Evolutionary conservation across 2,113 vertebrate genomes (phyloP).

Genomic region (Pionites leucogaster): DNA sequence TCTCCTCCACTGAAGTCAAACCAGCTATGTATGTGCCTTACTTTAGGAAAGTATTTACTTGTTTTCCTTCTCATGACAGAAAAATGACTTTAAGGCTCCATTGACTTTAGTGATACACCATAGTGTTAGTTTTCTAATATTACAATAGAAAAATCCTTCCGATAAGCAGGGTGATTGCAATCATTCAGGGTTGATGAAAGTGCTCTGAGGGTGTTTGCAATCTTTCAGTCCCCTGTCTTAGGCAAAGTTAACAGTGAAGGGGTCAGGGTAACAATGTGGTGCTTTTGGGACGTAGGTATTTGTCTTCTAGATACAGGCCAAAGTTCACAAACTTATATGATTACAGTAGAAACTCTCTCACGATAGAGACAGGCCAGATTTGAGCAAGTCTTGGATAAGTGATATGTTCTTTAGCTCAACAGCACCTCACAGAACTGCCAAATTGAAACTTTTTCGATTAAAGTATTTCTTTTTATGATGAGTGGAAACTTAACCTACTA

Average conservation of each 20-base stretch:
- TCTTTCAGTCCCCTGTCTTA: neutral
- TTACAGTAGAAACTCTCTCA: neutral
- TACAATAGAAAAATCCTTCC: neutral
- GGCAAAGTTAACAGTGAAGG: neutral
- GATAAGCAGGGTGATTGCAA: neutral
- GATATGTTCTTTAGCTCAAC: neutral
- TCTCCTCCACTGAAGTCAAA: neutral
- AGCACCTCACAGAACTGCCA: neutral
- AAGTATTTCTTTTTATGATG: neutral
- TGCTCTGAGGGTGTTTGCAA: neutral
- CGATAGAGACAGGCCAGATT: neutral
- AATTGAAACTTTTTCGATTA: neutral
- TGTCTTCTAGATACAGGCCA: neutral
- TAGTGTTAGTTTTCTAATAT: neutral
- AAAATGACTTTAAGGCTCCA: neutral
- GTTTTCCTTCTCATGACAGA: neutral
- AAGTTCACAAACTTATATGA: neutral
- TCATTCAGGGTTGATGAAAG: too few relatives aligned
- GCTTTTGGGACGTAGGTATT: neutral
- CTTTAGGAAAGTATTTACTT: neutral
- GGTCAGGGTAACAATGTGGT: neutral
- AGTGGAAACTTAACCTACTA: neutral
- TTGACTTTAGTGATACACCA: neutral
- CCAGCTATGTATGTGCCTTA: neutral
- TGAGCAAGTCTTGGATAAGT: neutral